phyloP scores from a whole-genome alignment of 2,888 invertebrate genomes.

The Drosophila pseudotalamancana region DNA sequence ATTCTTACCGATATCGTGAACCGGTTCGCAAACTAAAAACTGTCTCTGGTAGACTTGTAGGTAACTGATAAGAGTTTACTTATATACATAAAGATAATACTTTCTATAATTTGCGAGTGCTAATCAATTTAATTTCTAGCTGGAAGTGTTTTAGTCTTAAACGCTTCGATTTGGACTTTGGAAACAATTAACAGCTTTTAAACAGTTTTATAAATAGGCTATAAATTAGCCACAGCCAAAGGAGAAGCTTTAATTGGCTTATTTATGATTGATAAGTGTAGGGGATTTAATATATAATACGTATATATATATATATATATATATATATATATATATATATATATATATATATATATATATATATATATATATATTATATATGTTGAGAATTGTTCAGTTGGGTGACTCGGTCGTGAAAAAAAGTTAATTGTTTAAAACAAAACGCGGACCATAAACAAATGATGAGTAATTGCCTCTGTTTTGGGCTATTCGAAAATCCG shows the following conservation, averaged over 20 bases:
- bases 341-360: constrained; percentile 2
- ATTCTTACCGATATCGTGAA: not conserved
- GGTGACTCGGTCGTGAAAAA: not conserved
- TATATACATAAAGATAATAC: not conserved
- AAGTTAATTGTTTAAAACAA: not conserved
- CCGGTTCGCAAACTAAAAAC: too few relatives aligned
- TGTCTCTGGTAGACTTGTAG: not conserved
- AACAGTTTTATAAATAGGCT: constrained; percentile 7
- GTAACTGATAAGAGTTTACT: not conserved
- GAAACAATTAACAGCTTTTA: not conserved
- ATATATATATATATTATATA: not conserved
- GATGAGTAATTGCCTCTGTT: constrained; percentile 30
- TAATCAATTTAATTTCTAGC: constrained; percentile 5
- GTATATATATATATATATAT: not conserved
- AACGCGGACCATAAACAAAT: not conserved
- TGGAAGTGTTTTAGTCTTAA: not conserved
- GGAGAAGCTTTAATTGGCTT: constrained; percentile 2
- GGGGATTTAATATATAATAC: too few relatives aligned
- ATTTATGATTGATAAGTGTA: constrained; percentile 20
- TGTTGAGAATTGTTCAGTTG: not conserved
- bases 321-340: not conserved
- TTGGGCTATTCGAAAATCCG: not conserved
- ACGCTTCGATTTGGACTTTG: constrained; percentile 3
- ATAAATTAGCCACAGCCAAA: not conserved
- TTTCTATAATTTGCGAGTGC: not conserved